Percentiles rank a stretch among this genome's conserved stretches.
Evolutionary conservation across 2,888 invertebrate genomes (phyloP).

Genomic region (Hirtodrosophila confusa): DNA sequence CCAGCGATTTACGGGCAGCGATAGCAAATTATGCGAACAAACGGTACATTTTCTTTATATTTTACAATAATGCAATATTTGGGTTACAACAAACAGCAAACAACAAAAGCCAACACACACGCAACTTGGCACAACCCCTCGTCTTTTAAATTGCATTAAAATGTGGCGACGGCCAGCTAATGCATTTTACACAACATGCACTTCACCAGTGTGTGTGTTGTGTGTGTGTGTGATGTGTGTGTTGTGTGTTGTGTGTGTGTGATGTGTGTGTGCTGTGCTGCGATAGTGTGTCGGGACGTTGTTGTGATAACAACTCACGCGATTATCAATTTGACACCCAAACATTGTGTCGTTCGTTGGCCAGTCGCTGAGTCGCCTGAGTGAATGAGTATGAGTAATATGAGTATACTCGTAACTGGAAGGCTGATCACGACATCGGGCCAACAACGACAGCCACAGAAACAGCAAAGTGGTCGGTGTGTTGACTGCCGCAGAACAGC

Average conservation of each 20-base stretch:
- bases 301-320: conserved; percentile 80
- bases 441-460: conserved; percentile 41
- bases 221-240: conserved; percentile 7
- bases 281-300: conserved; percentile 43
- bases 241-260: conserved; percentile 40
- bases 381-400: conserved; percentile 36
- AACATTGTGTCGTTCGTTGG: conserved; percentile 63
- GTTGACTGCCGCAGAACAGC: too few relatives aligned
- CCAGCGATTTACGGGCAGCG: conserved; percentile 68
- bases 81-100: conserved; percentile 61
- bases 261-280: conserved; percentile 18
- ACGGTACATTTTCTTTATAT: conserved; percentile 71
- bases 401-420: conserved; percentile 43
- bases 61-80: conserved; percentile 64
- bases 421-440: conserved; percentile 57
- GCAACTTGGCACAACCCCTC: conserved; percentile 48
- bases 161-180: conserved; percentile 74
- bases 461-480: conserved; percentile 25
- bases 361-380: conserved; percentile 29
- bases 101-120: conserved; percentile 23
- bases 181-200: conserved; percentile 57
- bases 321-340: conserved; percentile 81
- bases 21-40: conserved; percentile 79
- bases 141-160: conserved; percentile 69
- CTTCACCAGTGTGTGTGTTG: conserved; percentile 24